These are phyloP conservation scores for Ptychadena robeensis DNA, from an alignment of 2,797 vertebrate species.

Conservation along the genomic window DNA sequence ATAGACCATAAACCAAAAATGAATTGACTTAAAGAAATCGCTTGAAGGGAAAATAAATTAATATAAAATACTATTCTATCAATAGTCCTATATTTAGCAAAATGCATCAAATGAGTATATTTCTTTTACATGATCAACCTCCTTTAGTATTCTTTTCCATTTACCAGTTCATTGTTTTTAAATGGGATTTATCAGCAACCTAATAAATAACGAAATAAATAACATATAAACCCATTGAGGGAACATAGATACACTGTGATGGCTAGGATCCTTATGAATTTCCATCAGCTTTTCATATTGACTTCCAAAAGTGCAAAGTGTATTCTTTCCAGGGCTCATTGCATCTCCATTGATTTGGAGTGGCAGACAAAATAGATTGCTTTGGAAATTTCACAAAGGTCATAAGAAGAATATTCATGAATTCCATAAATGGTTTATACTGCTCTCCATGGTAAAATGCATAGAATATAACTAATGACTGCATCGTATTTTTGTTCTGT, in stretches of 20 bases:
- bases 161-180: slow-evolving; percentile 52
- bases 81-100: slow-evolving; percentile 26
- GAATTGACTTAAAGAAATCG: background rate
- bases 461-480: slow-evolving; percentile 41
- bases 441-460: slow-evolving; percentile 10
- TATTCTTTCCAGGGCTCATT: slow-evolving; percentile 53
- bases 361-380: slow-evolving; percentile 53
- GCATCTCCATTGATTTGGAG: slow-evolving; percentile 58
- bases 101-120: slow-evolving; percentile 21
- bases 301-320: slow-evolving; percentile 48
- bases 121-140: slow-evolving; percentile 33
- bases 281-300: slow-evolving; percentile 48
- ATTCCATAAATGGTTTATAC: slow-evolving; percentile 32
- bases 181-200: slow-evolving; percentile 53
- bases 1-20: background rate
- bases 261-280: slow-evolving; percentile 49
- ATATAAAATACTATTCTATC: background rate
- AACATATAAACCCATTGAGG: slow-evolving; percentile 54
- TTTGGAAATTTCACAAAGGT: slow-evolving; percentile 59
- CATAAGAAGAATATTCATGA: slow-evolving; percentile 61
- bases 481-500: background rate
- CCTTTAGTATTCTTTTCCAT: slow-evolving; percentile 51
- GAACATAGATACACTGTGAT: slow-evolving; percentile 41
- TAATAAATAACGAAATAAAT: slow-evolving; percentile 42
- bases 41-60: background rate